Evolutionary conservation across 2,113 vertebrate genomes (phyloP), one percentile per base, ranked within the genome.

Genomic region (Ovis canadensis): DNA sequence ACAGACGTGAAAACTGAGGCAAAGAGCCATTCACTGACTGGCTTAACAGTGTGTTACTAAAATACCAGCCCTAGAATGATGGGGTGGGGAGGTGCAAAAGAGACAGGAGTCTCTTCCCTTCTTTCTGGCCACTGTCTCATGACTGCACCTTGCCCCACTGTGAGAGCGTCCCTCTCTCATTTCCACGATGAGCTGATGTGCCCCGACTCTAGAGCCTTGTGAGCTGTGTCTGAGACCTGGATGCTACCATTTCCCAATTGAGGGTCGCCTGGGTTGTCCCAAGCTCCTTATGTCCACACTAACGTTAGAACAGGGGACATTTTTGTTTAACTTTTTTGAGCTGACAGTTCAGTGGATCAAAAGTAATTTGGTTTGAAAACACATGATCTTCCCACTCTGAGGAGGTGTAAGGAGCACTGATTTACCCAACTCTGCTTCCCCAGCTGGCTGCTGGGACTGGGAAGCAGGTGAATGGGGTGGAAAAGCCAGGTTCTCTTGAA

Each of bases 281-380:
- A 17, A 8, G 19, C n/a, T 48, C 33, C 85, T 57, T 85, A 43
- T 80, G 43, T 92, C 86, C 88, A 74, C 43, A 59, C 15, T 52
- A 23, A 55, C 29, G n/a, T 94, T 92, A 89, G 48, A 80, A 95
- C 19, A n/a, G 25, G 67, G 60, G 43, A 81, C 12, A 43, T 36
- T 80, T 71, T 96, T 71, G 23, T 71, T 96, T 91, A 83, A 87
- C 86, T 71, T 96, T 88, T 91, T 71, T 90, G 57, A 95, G 67
- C 45, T 36, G 62, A 29, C 16, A 36, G 33, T 89, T 95, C 92
- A 91, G 25, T 54, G 48, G 80, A 82, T 91, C 90, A 88, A n/a
- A 97, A 94, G 91, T 52, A 97, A 94, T 92, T 98, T 93, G 27
- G 59, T 71, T 91, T 96, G 54, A 60, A 93, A 96, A 71, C 36